Base-by-base conservation (phyloP, 2,888 invertebrate genomes). In the Troglohyphantes excavatus region DNA sequence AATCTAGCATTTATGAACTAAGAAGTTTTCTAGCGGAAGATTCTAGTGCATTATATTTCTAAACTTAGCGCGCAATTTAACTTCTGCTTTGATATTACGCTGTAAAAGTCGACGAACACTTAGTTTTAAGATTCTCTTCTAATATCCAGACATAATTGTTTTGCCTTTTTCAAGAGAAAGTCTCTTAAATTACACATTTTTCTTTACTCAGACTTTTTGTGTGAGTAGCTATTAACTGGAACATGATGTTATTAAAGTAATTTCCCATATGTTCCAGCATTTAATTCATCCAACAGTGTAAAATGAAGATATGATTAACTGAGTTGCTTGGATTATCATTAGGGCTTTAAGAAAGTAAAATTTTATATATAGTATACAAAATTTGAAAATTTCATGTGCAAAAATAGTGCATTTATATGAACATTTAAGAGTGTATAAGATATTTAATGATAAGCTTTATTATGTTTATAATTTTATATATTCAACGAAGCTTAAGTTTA, bases 241-340 rank as follows among this genome's bases (percentile, higher is more conserved):
- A 72, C 33, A 23, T 72, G 72, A 72, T 72, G 39, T 72, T 43
- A 26, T 72, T 72, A n/a, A 2, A 46, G 72, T 46, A 72, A 33
- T 46, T 72, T 53, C 27, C 46, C 72, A 72, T 72, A 46, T 46
- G 23, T 72, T 72, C 46, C 46, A 27, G 46, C 39, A 46, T 27
- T 72, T 72, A 72, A 46, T 46, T 46, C 27, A 46, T 46, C 27
- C 27, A 17, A 23, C 72, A 11, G 39, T 39, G 7, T 53, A 53
- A 13, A 53, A 53, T 53, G 53, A 2, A 53, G 17, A 53, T 13
- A 11, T 5, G 17, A 13, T 53, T 53, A 11, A 13, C n/a, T n/a
- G n/a, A 53, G 53, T 53, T 53, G 53, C n/a, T 53, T 53, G 17
- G 53, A 13, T 53, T 53, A n/a, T 53, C 13, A 39, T 39, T 39